Base-by-base conservation (phyloP, 1,140 invertebrate genomes). In the Heliconius eleuchia region DNA sequence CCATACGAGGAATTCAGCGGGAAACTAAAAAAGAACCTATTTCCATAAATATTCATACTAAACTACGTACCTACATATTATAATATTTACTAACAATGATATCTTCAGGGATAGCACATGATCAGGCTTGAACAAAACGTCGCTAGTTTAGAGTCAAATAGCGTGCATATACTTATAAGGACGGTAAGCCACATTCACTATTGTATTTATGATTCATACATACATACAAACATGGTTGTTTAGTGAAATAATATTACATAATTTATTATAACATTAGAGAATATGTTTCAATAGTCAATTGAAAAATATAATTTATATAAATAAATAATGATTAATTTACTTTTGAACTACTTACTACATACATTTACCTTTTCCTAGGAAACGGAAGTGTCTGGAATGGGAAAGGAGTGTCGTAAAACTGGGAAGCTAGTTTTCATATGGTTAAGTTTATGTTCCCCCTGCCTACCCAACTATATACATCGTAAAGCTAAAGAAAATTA, bases 21-120 rank as follows among this genome's bases (percentile, higher is more conserved):
- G 34, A 37, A 37, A 37, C 34, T 37, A 37, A 37, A 37, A 37
- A 37, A 37, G 6, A 37, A 37, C 42, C 42, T 19, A 19, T 19
- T 19, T 52, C 5, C 18, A 52, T 6, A 52, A 52, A 18, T 52
- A 0, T 19, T 52, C 7, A 19, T 52, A 66, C 27, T 1, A 30
- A 27, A 0, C 23, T 16, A 66, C 23, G 23, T 66, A 23, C 18
- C n/a, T 57, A 57, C 23, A 57, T 19, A 30, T 66, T 13, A 16
- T 66, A 1, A 1, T 66, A 66, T 66, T 11, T 27, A 66, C 6
- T 16, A 66, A 66, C 60, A 66, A 66, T 66, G 27, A 5, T 23
- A 16, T 66, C 60, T 66, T 66, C 60, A 30, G 60, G 60, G 60
- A 66, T 30, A 66, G 60, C 60, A 66, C 60, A 30, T 23, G 60